Conservation (phyloP, 2,888 invertebrate species). For the Epinotia demarniana region DNA sequence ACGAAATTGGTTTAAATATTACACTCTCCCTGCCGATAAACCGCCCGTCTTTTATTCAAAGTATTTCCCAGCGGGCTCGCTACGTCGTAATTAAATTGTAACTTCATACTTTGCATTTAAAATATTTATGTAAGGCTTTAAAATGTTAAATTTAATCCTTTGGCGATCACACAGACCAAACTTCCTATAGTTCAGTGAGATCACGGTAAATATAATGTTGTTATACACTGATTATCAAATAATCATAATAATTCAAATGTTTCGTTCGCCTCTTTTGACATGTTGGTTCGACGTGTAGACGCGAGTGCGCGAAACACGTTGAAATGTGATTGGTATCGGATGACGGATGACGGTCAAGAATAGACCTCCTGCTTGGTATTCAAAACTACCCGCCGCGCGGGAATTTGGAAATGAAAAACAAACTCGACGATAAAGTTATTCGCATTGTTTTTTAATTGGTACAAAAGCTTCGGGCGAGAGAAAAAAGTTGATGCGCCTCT, state of each 20-base stretch:
- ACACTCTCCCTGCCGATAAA: too few relatives aligned
- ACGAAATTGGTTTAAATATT: too few relatives aligned
- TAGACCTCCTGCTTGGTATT: constrained; percentile 22
- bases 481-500: constrained; percentile 24
- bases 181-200: too few relatives aligned
- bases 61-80: background rate
- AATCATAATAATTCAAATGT: background rate
- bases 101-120: constrained; percentile 19
- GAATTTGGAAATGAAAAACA: constrained; percentile 35
- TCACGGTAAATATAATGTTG: too few relatives aligned
- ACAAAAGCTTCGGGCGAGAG: constrained; percentile 19
- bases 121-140: constrained; percentile 18
- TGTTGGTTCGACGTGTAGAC: background rate
- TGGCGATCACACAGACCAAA: background rate
- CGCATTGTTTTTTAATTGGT: constrained; percentile 34
- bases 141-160: constrained; percentile 16
- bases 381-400: constrained; percentile 13
- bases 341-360: background rate
- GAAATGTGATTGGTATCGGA: background rate
- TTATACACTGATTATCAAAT: too few relatives aligned
- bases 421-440: constrained; percentile 33
- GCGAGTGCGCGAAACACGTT: background rate
- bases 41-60: background rate
- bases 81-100: constrained; percentile 22
- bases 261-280: background rate